Evolutionary conservation across 2,113 vertebrate species (phyloP).

Genomic region (Marmota monax): DNA sequence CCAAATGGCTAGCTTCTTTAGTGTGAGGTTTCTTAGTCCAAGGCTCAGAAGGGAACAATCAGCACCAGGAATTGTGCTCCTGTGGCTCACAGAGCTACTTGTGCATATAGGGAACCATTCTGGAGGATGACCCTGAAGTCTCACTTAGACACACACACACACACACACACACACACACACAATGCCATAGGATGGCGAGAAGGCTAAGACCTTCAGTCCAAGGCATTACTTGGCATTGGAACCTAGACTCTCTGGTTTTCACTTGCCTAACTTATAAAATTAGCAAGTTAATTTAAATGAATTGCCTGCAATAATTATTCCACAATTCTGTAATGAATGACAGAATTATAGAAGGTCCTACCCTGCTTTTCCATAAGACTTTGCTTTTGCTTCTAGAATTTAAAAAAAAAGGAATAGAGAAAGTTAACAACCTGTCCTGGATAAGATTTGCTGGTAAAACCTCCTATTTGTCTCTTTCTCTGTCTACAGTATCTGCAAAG

Average conservation of each 20-base stretch:
- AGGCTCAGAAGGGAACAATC: not conserved
- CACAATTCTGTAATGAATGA: not conserved
- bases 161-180: too few species aligned
- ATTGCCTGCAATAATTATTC: not conserved
- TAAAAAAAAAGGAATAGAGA: not conserved
- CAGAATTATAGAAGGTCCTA: not conserved
- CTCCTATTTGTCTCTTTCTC: not conserved
- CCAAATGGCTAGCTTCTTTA: not conserved
- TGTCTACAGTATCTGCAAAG: not conserved
- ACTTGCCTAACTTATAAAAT: not conserved
- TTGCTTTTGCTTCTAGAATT: conserved; percentile 19
- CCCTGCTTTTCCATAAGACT: not conserved
- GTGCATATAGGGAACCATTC: not conserved
- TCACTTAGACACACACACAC: too few species aligned
- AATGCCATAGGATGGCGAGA: not conserved
- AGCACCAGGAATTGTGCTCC: not conserved
- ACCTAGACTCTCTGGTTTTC: not conserved
- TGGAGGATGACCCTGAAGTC: not conserved
- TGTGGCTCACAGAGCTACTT: not conserved
- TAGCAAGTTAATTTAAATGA: not conserved
- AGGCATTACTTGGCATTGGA: not conserved
- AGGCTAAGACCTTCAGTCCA: not conserved
- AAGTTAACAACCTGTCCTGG: not conserved
- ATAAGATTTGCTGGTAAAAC: not conserved
- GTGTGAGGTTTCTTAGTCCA: not conserved